Evolutionary conservation across 2,888 invertebrate species (phyloP).

Genomic region (Epicampocera succincta): DNA sequence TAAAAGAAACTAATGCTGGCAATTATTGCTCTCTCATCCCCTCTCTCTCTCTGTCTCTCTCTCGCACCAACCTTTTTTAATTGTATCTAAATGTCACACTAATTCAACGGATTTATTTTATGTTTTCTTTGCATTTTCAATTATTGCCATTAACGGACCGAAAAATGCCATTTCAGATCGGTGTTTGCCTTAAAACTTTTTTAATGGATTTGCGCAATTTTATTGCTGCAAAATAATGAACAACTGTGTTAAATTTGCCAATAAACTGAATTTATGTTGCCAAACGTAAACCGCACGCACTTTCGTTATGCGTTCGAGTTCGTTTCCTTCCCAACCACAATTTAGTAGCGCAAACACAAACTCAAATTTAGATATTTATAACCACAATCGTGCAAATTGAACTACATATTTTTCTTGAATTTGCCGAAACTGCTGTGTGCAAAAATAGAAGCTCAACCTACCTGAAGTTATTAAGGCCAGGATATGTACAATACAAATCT

Average conservation of each 20-base stretch:
- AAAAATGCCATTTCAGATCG: not conserved
- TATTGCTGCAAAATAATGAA: constrained; percentile 34
- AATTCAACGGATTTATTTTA: too few species aligned
- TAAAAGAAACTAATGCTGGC: too few species aligned
- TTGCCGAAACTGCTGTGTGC: constrained; percentile 19
- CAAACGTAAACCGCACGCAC: constrained; percentile 19
- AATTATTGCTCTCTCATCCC: too few species aligned
- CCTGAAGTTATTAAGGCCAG: constrained; percentile 43
- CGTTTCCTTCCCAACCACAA: constrained; percentile 30
- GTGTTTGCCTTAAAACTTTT: not conserved
- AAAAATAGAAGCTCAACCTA: constrained; percentile 27
- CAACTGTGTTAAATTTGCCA: constrained; percentile 38
- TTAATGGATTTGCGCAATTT: constrained; percentile 18
- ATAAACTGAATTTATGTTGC: constrained; percentile 26
- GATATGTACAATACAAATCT: not conserved
- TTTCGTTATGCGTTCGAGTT: constrained; percentile 24
- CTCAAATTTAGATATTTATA: constrained; percentile 3
- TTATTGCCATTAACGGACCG: not conserved
- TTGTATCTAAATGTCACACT: too few species aligned
- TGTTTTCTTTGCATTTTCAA: too few species aligned
- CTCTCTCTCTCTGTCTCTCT: too few species aligned
- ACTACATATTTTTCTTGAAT: constrained; percentile 39
- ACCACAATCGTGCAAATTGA: not conserved
- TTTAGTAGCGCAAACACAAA: constrained; percentile 18
- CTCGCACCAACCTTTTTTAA: too few species aligned